Base-by-base conservation (phyloP, 1,140 invertebrate species). In the Ceratitis capitata region DNA sequence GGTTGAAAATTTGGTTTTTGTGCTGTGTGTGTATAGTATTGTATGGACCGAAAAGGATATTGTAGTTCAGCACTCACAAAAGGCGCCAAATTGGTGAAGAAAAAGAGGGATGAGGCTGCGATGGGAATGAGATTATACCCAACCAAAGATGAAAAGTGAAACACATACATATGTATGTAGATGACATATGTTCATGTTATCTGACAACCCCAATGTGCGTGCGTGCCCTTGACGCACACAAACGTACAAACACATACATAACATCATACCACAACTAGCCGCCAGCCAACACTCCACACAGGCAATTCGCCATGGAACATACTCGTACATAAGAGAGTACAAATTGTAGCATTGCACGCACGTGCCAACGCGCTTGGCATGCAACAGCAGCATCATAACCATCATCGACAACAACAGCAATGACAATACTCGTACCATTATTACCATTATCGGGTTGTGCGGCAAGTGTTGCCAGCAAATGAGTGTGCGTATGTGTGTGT, bases 151-250 rank as follows among this genome's bases (percentile, higher is more conserved):
- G 51, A 23, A 56, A 7, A 3, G 3, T 23, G 51, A 56, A 32
- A 39, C 14, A 39, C 26, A 26, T 39, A 39, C 61, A 39, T 69
- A 35, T 35, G 58, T 32, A 64, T 16, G 16, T 32, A 42, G 35
- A 14, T 69, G n/a, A n/a, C 32, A 69, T 64, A 26, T 39, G 64
- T 5, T 19, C 32, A 1, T 69, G 35, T 6, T 32, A n/a, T n/a
- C n/a, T n/a, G 12, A n/a, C 32, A n/a, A 45, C 69, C 10, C 32
- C n/a, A 23, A 5, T 23, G 45, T 47, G 39, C n/a, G 69, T 78
- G 69, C 69, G 39, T 78, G 39, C 45, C 69, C 69, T 78, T 78
- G 69, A 78, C 69, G 39, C 69, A 78, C 69, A 78, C 69, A 23
- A 45, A 6, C 64, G 64, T 23, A n/a, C 51, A 56, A n/a, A n/a